Percentiles rank a stretch among this genome's conserved stretches.
Conservation (phyloP, 1,140 invertebrate genomes). For the Diachasmimorpha longicaudata region DNA sequence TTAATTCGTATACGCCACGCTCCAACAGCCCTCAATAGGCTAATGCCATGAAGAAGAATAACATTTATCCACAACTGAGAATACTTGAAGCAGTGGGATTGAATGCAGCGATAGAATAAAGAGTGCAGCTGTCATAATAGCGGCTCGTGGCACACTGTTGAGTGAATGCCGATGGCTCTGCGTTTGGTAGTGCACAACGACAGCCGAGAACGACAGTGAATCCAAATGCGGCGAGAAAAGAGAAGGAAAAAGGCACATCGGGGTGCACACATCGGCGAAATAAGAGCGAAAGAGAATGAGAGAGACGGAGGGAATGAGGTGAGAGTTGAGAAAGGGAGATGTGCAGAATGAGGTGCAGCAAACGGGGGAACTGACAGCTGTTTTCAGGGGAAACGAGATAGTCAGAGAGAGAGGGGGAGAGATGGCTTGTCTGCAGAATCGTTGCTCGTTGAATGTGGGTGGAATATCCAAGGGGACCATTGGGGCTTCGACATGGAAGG, state of each 20-base stretch:
- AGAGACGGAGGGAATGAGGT: too few species aligned
- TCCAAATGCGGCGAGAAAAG: conserved; percentile 39
- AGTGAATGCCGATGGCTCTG: conserved; percentile 8
- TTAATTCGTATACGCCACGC: neutral
- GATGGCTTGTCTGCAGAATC: neutral
- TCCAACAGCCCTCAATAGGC: neutral
- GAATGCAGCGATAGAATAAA: neutral
- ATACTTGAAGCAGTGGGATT: neutral
- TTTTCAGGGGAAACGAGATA: conserved; percentile 18
- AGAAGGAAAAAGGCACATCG: conserved; percentile 14
- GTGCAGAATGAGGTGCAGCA: neutral
- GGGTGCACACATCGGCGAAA: conserved; percentile 26
- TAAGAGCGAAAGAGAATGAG: conserved; percentile 25
- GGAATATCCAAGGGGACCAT: conserved; percentile 33
- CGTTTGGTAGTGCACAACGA: neutral
- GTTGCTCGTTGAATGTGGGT: conserved; percentile 33
- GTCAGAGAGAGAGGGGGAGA: conserved; percentile 18
- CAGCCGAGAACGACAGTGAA: conserved; percentile 33
- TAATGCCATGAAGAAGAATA: neutral
- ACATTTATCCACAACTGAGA: neutral
- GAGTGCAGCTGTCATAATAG: conserved; percentile 25
- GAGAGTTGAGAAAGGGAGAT: conserved; percentile 17
- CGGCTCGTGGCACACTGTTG: neutral
- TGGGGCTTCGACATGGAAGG: neutral
- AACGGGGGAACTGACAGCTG: conserved; percentile 40